A percentile compares a stretch with the other conserved stretches of the same genome.
phyloP scores from a whole-genome alignment of 2,113 vertebrate species.

The Murina feae region DNA sequence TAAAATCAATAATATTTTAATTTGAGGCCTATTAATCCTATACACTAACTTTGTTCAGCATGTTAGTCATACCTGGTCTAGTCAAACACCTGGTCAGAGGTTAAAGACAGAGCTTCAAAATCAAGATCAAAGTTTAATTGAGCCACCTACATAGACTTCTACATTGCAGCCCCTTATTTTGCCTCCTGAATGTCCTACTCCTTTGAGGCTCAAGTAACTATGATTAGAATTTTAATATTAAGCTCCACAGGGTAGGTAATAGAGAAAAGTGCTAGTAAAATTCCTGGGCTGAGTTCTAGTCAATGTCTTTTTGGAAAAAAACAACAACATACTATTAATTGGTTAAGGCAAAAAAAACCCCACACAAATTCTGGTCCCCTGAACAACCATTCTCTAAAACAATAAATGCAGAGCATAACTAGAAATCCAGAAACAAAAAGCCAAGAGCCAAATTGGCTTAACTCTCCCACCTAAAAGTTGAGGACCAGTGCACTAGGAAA shows the following conservation, averaged over 20 bases:
- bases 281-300: neutral
- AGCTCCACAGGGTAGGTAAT: neutral
- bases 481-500: neutral
- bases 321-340: neutral
- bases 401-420: neutral
- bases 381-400: conserved; percentile 10
- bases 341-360: neutral
- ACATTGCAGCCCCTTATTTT: neutral
- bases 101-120: conserved; percentile 28
- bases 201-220: neutral
- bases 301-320: neutral
- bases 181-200: neutral
- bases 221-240: conserved; percentile 24
- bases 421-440: conserved; percentile 11
- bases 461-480: neutral
- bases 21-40: neutral
- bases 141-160: neutral
- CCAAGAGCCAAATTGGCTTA: neutral
- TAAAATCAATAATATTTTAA: conserved; percentile 30
- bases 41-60: neutral
- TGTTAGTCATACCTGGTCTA: neutral
- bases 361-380: neutral
- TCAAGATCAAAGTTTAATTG: conserved; percentile 7
- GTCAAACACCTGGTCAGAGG: neutral
- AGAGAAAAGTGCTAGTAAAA: conserved; percentile 23